A percentile compares a stretch with the other conserved stretches of the same genome.
Conservation (phyloP, 2,113 vertebrate genomes). For the Syngnathus scovelli region DNA sequence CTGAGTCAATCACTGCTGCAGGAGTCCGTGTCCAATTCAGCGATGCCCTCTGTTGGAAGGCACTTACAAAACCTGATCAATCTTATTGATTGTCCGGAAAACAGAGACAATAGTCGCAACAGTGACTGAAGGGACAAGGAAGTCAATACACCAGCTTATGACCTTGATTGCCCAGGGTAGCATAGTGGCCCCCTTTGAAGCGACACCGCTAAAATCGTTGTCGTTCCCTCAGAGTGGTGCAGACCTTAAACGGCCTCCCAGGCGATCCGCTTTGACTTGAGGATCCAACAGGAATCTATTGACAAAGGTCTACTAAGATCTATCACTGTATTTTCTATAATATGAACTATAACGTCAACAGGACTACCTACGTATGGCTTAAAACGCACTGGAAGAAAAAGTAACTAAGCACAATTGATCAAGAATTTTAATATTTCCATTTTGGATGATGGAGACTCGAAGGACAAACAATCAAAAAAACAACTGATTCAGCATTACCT, state of each 20-base stretch:
- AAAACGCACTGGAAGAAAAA: not conserved
- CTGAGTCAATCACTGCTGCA: not conserved
- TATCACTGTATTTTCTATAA: too few relatives aligned
- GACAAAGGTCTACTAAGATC: too few relatives aligned
- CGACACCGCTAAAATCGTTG: conserved; percentile 19
- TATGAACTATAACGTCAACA: not conserved
- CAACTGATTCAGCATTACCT: conserved; percentile 46
- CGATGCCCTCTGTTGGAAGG: conserved; percentile 22
- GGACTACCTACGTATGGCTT: not conserved
- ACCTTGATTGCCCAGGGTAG: not conserved
- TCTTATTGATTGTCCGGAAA: conserved; percentile 15
- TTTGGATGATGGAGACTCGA: conserved; percentile 53
- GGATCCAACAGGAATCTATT: not conserved
- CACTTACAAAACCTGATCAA: conserved; percentile 13
- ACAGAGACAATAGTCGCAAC: not conserved
- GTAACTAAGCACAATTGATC: conserved; percentile 31
- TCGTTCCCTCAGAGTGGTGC: not conserved
- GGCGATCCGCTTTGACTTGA: not conserved
- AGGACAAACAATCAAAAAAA: conserved; percentile 48
- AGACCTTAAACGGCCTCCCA: conserved; percentile 12
- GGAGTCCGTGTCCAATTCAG: not conserved
- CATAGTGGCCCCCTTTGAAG: conserved; percentile 4
- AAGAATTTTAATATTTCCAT: conserved; percentile 60
- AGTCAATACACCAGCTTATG: not conserved
- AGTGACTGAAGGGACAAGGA: not conserved